Evolutionary conservation across 2,888 invertebrate species (phyloP), one percentile per base, ranked within the genome.

Genomic region (Caenorhabditis sinica): DNA sequence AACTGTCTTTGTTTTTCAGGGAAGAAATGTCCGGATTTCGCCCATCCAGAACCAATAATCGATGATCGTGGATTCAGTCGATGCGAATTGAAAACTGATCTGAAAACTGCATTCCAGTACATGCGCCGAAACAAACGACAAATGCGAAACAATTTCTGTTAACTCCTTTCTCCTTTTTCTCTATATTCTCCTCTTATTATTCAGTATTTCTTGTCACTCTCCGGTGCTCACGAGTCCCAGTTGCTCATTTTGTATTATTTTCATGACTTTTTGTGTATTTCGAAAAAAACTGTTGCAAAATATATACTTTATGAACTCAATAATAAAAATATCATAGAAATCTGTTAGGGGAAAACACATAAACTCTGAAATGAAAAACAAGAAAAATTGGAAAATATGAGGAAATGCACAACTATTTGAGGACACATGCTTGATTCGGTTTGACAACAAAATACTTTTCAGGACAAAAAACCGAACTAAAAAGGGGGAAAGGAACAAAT

Each of bases 21-120:
- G 90, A 90, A 90, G 56, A 89, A 89, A 56, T 90, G 90, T 60
- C 90, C 90, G 11, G 88, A 87, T 23, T 90, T 90, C 63, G 90
- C 90, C 0, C 82, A 87, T 49, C 83, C 88, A 8, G 86, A 89
- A 56, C 89, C 90, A 20, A 87, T 89, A 20, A 81, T 89, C 56
- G 89, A 90, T 58, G 85, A 82, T 28, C 74, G 79, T 28, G 90
- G 90, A 25, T 89, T 89, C 83, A 87, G 87, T 58, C 83, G 85
- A 69, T 90, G 90, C 60, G 83, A 86, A 53, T 76, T 90, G 82
- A 89, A 89, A 72, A 85, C 82, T 25, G 89, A 89, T 60, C 23
- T 85, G 49, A 83, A 72, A 15, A 85, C 87, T 11, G 89, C 89
- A 0, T 49, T 82, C 51, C 77, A 79, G 56, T 90, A 86, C 60